A percentile compares a stretch with the other conserved stretches of the same genome.
Conservation (phyloP, 2,113 vertebrate genomes). For the Periophthalmodon schlosseri region DNA sequence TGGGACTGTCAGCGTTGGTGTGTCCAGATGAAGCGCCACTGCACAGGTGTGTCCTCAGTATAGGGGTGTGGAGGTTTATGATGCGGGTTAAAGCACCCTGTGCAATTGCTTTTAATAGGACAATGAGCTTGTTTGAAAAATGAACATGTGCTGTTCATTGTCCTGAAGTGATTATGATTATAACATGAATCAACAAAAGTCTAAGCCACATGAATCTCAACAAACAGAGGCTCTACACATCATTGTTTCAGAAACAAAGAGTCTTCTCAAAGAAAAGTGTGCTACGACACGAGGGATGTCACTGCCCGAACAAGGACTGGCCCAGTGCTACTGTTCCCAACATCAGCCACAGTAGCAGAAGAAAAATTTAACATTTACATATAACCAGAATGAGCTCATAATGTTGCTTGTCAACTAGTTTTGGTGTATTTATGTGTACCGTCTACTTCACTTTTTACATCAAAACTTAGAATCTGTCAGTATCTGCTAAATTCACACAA, state of each 20-base stretch:
- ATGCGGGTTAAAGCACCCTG: no score
- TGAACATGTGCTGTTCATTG: no score
- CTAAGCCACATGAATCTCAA: not conserved
- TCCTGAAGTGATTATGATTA: no score
- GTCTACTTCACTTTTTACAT: no score
- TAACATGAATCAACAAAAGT: no score
- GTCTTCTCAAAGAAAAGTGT: conserved; percentile 29
- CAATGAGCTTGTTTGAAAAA: no score
- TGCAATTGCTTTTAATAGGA: no score
- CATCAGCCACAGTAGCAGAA: not conserved
- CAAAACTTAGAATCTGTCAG: conserved; percentile 19
- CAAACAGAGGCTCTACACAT: not conserved
- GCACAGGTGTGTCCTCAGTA: no score
- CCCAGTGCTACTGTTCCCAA: conserved; percentile 20
- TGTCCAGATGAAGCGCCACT: no score
- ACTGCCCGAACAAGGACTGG: conserved; percentile 15
- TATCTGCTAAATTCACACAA: conserved; percentile 56
- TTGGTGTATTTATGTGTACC: not conserved
- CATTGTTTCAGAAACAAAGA: conserved; percentile 39
- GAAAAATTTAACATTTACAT: conserved; percentile 33
- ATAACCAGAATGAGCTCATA: conserved; percentile 23
- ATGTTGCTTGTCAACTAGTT: not conserved
- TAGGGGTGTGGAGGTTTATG: no score
- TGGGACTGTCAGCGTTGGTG: not conserved
- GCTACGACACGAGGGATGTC: conserved; percentile 26